These are phyloP conservation scores for Apotomis betuletana DNA, from an alignment of 2,888 invertebrate species.

Conservation along the genomic window DNA sequence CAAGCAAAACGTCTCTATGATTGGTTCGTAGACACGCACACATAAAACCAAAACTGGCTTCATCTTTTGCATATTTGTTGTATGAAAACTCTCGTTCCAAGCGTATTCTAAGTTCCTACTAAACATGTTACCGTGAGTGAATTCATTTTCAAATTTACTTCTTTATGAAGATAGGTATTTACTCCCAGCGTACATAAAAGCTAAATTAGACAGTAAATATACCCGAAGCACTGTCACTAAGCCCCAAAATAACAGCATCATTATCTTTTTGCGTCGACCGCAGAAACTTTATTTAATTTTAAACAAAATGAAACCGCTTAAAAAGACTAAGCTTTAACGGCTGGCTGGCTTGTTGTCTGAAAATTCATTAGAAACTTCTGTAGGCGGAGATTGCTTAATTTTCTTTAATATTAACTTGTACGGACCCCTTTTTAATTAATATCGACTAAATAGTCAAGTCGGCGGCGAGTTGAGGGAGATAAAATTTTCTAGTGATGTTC, in stretches of 20 bases:
- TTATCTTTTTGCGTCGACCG: slow-evolving; percentile 39
- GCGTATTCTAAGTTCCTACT: no score
- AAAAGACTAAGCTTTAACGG: slow-evolving; percentile 48
- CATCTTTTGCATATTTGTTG: no score
- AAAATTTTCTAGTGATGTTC: slow-evolving; percentile 66
- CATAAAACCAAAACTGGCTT: no score
- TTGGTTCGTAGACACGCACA: no score
- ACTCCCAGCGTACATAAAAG: background rate
- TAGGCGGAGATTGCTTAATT: slow-evolving; percentile 80
- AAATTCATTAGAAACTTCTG: slow-evolving; percentile 78
- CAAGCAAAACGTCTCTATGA: no score
- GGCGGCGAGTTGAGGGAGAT: slow-evolving; percentile 68
- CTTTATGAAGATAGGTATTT: background rate
- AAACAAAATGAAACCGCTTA: slow-evolving; percentile 54
- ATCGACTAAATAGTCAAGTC: slow-evolving; percentile 81
- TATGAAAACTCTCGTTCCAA: no score
- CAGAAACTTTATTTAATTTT: slow-evolving; percentile 51
- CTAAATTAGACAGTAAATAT: slow-evolving; percentile 2
- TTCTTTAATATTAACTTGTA: slow-evolving; percentile 83
- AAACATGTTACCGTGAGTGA: no score
- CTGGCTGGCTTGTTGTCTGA: slow-evolving; percentile 56
- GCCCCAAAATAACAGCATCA: slow-evolving; percentile 12
- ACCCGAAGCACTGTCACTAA: slow-evolving; percentile 4
- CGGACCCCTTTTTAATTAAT: slow-evolving; percentile 83
- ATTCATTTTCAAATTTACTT: no score